A percentile compares a stretch with the other conserved stretches of the same genome.
Evolutionary conservation across 1,140 invertebrate genomes (phyloP).

Genomic region (Zaprionus davidi): DNA sequence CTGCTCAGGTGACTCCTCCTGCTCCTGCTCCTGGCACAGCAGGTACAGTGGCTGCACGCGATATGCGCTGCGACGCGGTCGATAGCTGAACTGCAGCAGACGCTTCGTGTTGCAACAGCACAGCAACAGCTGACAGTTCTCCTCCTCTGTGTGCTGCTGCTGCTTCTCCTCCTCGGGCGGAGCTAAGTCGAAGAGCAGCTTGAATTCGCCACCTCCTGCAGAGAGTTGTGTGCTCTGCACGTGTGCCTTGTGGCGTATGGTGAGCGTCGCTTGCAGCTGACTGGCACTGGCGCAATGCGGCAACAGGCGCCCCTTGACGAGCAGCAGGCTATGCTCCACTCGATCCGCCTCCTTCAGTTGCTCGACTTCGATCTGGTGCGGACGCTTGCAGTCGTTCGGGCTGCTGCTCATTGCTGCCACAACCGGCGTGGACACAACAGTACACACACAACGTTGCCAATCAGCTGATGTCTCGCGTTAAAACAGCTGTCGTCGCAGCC

Average conservation of each 20-base stretch:
- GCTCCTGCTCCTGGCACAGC: slow-evolving; percentile 89
- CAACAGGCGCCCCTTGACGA: slow-evolving; percentile 69
- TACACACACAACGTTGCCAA: neutral
- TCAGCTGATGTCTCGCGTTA: neutral
- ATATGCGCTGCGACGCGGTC: slow-evolving; percentile 55
- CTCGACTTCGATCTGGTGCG: slow-evolving; percentile 70
- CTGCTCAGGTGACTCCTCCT: slow-evolving; percentile 63
- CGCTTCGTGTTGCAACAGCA: slow-evolving; percentile 55
- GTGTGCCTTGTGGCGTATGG: slow-evolving; percentile 16
- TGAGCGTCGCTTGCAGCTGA: slow-evolving; percentile 58
- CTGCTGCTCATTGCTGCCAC: slow-evolving; percentile 67
- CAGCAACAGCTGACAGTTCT: slow-evolving; percentile 42
- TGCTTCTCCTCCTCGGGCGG: neutral
- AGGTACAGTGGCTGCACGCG: slow-evolving; percentile 90
- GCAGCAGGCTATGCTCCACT: slow-evolving; percentile 65
- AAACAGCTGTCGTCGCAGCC: neutral
- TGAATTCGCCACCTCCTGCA: slow-evolving; percentile 64
- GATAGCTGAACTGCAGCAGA: slow-evolving; percentile 48
- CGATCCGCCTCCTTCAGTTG: slow-evolving; percentile 58
- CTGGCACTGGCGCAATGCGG: slow-evolving; percentile 54
- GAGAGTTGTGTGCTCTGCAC: slow-evolving; percentile 63
- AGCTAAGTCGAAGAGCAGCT: slow-evolving; percentile 67
- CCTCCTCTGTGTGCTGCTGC: neutral
- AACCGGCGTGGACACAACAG: neutral
- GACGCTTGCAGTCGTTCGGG: slow-evolving; percentile 62